These are phyloP conservation scores for Naja naja DNA, from an alignment of 2,113 vertebrate species.

Conservation along the genomic window DNA sequence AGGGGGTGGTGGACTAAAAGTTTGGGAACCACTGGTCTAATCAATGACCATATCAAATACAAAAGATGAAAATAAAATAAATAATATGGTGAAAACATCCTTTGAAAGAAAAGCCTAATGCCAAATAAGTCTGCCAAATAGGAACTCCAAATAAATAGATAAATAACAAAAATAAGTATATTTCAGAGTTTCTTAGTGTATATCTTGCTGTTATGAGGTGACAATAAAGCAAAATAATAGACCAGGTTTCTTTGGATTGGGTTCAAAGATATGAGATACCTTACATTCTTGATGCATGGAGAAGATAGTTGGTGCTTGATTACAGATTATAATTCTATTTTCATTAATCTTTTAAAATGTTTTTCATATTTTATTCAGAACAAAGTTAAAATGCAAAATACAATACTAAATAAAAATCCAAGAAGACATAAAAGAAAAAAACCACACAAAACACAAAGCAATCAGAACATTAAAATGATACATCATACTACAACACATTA, in stretches of 20 bases:
- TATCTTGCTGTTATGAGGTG: conserved; percentile 41
- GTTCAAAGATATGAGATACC: background rate
- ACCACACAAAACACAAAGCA: background rate
- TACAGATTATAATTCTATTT: background rate
- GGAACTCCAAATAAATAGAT: conserved; percentile 62
- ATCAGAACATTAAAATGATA: background rate
- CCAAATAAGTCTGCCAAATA: conserved; percentile 50
- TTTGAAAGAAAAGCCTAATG: conserved; percentile 66
- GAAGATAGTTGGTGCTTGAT: background rate
- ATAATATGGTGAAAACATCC: conserved; percentile 65
- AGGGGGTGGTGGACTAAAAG: too few relatives aligned
- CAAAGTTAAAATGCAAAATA: background rate
- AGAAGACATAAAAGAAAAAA: background rate
- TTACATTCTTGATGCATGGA: background rate
- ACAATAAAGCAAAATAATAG: background rate
- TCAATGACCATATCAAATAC: background rate
- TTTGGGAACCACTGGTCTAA: too few relatives aligned
- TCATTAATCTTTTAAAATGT: background rate
- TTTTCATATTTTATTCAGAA: background rate
- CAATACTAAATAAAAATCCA: background rate
- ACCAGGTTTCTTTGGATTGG: background rate
- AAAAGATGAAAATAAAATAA: background rate
- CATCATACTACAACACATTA: background rate
- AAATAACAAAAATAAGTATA: conserved; percentile 63
- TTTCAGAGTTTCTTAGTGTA: conserved; percentile 41